Evolutionary conservation across 2,888 invertebrate genomes (phyloP).

Genomic region (Pristionchus maxplancki): DNA sequence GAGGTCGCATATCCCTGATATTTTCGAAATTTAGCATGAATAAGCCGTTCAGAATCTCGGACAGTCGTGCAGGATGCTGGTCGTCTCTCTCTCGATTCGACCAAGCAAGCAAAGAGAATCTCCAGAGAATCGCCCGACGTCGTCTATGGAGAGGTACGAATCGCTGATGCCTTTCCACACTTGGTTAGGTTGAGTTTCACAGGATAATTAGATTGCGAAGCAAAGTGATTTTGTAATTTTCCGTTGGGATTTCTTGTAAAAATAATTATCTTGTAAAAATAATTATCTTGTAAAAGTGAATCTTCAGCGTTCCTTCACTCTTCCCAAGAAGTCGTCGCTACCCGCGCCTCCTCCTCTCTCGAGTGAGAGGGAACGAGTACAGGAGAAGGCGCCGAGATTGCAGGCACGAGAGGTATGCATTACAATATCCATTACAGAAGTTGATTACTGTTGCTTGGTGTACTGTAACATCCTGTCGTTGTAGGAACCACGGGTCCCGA

Average conservation of each 20-base stretch:
- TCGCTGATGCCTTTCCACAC: neutral
- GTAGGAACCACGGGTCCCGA: neutral
- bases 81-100: slow-evolving; percentile 27
- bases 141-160: slow-evolving; percentile 28
- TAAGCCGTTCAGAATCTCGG: neutral
- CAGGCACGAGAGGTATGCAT: neutral
- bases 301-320: slow-evolving; percentile 26
- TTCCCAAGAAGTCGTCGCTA: neutral
- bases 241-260: too few species aligned
- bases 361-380: neutral
- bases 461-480: neutral
- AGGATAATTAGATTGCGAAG: too few species aligned
- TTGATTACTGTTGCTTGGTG: neutral
- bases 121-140: neutral
- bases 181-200: too few species aligned
- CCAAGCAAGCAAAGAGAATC: slow-evolving; percentile 2
- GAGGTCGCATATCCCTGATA: too few species aligned
- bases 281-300: neutral
- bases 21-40: neutral
- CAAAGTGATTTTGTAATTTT: too few species aligned
- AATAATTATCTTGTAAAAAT: too few species aligned
- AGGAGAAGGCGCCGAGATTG: neutral
- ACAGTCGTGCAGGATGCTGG: slow-evolving; percentile 6
- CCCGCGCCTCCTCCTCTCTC: slow-evolving; percentile 16
- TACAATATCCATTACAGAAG: neutral